Conservation (phyloP, 2,797 vertebrate species). For the Pyrocephalus nanus region DNA sequence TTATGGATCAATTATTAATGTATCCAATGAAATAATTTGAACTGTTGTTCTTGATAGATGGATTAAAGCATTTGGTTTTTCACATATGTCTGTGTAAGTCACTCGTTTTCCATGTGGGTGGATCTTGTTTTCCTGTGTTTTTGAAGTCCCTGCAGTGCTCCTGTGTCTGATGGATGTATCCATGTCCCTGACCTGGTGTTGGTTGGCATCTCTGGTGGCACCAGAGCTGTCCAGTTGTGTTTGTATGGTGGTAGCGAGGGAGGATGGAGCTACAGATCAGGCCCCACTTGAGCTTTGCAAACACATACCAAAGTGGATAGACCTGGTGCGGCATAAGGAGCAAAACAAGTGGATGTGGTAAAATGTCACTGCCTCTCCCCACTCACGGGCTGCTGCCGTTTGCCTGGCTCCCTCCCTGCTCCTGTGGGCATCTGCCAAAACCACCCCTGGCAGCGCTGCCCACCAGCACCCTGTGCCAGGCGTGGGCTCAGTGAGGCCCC, state of each 20-base stretch:
- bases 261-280: neutral
- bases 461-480: neutral
- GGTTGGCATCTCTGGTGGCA: neutral
- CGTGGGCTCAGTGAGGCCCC: neutral
- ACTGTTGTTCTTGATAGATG: constrained; percentile 85
- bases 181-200: neutral
- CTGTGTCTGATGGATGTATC: constrained; percentile 38
- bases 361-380: neutral
- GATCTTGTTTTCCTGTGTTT: neutral
- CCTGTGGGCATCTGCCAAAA: neutral
- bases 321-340: neutral
- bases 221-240: constrained; percentile 6
- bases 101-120: constrained; percentile 65
- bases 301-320: rapidly evolving
- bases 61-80: constrained; percentile 89
- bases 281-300: neutral
- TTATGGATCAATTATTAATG: constrained; percentile 82
- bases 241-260: neutral
- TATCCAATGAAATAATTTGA: constrained; percentile 81
- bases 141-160: neutral
- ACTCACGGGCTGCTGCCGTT: neutral
- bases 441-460: rapidly evolving
- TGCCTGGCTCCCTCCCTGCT: neutral
- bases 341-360: neutral
- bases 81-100: constrained; percentile 66